Base-by-base conservation (phyloP, 35 echinoderm and acorn worm species). In the Anneissia japonica region DNA sequence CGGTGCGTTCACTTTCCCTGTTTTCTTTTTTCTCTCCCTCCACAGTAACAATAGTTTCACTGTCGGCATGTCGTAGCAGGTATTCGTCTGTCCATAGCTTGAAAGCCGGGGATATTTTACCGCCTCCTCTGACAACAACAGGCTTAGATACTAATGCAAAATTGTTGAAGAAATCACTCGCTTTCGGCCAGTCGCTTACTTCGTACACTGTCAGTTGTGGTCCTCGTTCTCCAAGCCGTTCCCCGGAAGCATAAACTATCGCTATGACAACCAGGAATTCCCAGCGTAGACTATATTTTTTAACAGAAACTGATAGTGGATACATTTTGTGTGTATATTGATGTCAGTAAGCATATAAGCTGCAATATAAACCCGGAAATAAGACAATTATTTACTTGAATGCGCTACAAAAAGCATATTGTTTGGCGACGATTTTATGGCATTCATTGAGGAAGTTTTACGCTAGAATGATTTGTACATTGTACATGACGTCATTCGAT, bases 1-100 rank as follows among this genome's bases (percentile, higher is more conserved):
- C 51, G 21, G 51, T 23, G 5, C 7, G 7, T 9, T 26, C 51
- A 64, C 21, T 64, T 64, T 64, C 1, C 51, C 84, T 87, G 3
- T 40, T 33, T 74, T 39, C 85, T 39, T 96, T 90, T n/a, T 35
- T 33, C 46, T 96, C 92, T 12, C 93, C 88, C 39, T 96, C 93
- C 29, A 96, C 77, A n/a, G 90, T 56, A 7, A 73, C 83, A 35
- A 91, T 32, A 46, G 89, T 84, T 12, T 92, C 40, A 41, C 89
- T 83, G 38, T 87, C 89, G 51, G 86, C 92, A 3, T 82, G 37
- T 80, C 84, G 36, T 38, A 74, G 86, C 33, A 96, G 34, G 83
- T 96, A 91, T 36, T 91, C 77, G 36, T 81, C 84, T 1, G 83
- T 91, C 89, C 89, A 91, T 26, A 91, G 40, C 33, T 75, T 46